A percentile compares a stretch with the other conserved stretches of the same genome.
Evolutionary conservation across 2,797 vertebrate species (phyloP).

Genomic region (Chanos chanos): DNA sequence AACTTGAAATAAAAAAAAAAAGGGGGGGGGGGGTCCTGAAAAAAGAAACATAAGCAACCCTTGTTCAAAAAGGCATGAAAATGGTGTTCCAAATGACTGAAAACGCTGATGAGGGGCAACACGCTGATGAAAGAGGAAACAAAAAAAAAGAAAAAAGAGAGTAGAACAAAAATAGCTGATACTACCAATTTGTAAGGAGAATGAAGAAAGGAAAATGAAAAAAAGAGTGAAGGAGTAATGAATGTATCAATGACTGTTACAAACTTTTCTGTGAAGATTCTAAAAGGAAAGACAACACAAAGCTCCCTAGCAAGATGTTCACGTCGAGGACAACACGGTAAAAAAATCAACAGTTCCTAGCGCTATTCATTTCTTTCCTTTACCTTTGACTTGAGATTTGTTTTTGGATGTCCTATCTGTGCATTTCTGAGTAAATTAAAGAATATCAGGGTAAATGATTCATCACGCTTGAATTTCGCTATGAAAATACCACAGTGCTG

Average conservation of each 20-base stretch:
- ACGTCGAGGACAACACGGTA: too few relatives aligned
- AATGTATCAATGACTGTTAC: background rate
- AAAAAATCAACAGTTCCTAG: too few relatives aligned
- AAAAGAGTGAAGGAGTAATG: too few relatives aligned
- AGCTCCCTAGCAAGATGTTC: too few relatives aligned
- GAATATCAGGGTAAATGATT: background rate
- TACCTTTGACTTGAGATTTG: too few relatives aligned
- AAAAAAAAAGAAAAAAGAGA: background rate
- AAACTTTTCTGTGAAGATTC: too few relatives aligned
- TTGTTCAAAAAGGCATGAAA: constrained; percentile 13
- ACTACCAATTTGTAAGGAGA: constrained; percentile 6
- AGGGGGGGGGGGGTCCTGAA: background rate
- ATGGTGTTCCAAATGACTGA: constrained; percentile 5
- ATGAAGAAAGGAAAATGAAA: background rate
- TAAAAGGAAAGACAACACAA: too few relatives aligned
- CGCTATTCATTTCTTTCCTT: too few relatives aligned
- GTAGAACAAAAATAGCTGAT: constrained; percentile 6
- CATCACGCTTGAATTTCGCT: constrained; percentile 1
- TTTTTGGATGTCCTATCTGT: too few relatives aligned
- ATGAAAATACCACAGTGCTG: background rate
- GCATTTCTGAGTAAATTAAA: too few relatives aligned
- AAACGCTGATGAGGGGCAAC: constrained; percentile 13
- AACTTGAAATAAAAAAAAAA: background rate
- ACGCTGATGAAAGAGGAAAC: background rate
- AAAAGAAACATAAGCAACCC: background rate